Base-by-base conservation (phyloP, 1,140 invertebrate species). In the Fopius arisanus region DNA sequence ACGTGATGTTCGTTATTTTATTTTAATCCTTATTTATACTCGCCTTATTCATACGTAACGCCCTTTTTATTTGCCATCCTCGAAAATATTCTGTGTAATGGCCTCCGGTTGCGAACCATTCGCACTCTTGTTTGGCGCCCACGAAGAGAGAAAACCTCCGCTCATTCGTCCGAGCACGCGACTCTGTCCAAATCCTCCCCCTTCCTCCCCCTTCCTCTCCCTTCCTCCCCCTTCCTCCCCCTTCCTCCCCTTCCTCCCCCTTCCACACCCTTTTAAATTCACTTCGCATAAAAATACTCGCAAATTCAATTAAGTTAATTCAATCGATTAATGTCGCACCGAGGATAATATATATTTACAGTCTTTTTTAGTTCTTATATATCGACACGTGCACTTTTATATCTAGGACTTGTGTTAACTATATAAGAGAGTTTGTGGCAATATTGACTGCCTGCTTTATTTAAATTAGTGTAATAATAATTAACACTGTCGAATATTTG, bases 81-180 rank as follows among this genome's bases (percentile, higher is more conserved):
- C 43, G 26, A 71, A 48, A 67, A 59, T 54, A 72, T 33, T n/a
- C 31, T 41, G 83, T 86, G 82, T 81, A 68, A 70, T 87, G 84
- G 81, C 84, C 81, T 78, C 70, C 41, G 63, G 62, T 59, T 73
- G 65, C 59, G 77, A 77, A 78, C 79, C 81, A 82, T 84, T 79
- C 79, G 79, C 81, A 79, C 80, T 80, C 78, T 79, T 80, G 81
- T 83, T 82, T 78, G 21, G 78, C 84, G 82, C 84, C 83, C 83
- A 85, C 82, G 80, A 79, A 79, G 75, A 76, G 75, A 69, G 75
- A 78, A 79, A 80, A 77, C 79, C 75, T 74, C 74, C 23, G 19
- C 78, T 72, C 79, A 83, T 86, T 79, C 80, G 81, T 85, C 84
- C n/a, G 83, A 84, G 81, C 70, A 70, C 79, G 78, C 73, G 71